Percentiles rank a stretch among this genome's conserved stretches.
phyloP scores from a whole-genome alignment of 2,113 vertebrate species.

The Microcebus jonahi region DNA sequence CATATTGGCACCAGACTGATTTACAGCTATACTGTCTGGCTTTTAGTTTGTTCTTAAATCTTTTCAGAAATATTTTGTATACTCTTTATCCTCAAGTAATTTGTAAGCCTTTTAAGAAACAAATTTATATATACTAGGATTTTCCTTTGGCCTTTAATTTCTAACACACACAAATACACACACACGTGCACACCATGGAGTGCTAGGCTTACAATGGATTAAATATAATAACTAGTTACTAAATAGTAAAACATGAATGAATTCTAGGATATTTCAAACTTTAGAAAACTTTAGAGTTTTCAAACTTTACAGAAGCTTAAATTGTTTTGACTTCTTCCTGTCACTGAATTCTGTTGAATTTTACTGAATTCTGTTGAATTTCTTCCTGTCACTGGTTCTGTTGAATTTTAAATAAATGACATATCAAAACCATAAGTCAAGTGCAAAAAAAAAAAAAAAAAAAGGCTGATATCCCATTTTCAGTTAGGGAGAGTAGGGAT shows the following conservation, averaged over 20 bases:
- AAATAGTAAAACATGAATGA: not conserved
- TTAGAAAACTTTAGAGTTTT: not conserved
- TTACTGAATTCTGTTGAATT: too few relatives aligned
- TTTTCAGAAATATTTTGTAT: not conserved
- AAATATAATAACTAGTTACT: not conserved
- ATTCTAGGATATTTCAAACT: conserved; percentile 37
- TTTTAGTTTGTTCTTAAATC: conserved; percentile 40
- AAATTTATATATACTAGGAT: not conserved
- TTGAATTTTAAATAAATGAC: conserved; percentile 26
- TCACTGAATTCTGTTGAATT: not conserved
- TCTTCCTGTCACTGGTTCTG: conserved; percentile 3
- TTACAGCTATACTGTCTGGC: not conserved
- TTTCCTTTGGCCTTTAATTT: not conserved
- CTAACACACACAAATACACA: not conserved
- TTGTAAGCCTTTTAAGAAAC: not conserved
- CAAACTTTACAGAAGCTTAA: not conserved
- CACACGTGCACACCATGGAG: not conserved
- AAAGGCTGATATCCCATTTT: not conserved
- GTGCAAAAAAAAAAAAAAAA: not conserved
- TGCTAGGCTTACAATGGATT: not conserved
- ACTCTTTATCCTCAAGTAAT: not conserved
- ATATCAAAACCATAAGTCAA: conserved; percentile 15
- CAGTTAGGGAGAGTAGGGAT: not conserved
- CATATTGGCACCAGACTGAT: not conserved
- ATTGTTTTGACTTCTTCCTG: not conserved